Evolutionary conservation across 2,113 vertebrate species (phyloP).

Genomic region (Macquaria ambigua): DNA sequence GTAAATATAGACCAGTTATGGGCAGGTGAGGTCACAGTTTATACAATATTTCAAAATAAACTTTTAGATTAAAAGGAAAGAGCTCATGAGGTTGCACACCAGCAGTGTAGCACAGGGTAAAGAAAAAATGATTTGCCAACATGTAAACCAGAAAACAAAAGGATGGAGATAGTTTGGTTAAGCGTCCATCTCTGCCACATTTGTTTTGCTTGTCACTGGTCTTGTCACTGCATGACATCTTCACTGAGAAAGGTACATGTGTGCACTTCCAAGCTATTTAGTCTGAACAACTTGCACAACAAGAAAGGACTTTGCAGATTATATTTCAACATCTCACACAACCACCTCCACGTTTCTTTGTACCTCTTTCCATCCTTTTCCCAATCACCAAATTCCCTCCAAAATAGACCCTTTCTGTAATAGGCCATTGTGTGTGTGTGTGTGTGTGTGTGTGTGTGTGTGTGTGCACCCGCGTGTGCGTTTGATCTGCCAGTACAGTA

Average conservation of each 20-base stretch:
- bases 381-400: not conserved
- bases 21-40: not conserved
- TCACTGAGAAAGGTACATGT: not conserved
- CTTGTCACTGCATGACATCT: too few species aligned
- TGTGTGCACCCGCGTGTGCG: not conserved
- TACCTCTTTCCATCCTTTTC: not conserved
- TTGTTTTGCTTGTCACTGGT: too few species aligned
- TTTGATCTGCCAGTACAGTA: slow-evolving; percentile 11
- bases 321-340: not conserved
- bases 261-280: not conserved
- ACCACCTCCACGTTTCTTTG: not conserved
- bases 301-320: not conserved
- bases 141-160: not conserved
- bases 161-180: not conserved
- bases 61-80: not conserved
- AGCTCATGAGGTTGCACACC: not conserved
- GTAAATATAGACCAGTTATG: not conserved
- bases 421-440: not conserved
- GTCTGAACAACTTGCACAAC: not conserved
- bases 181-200: not conserved
- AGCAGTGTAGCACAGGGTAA: not conserved
- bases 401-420: slow-evolving; percentile 9
- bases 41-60: not conserved
- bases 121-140: not conserved
- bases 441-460: not conserved